phyloP scores from a whole-genome alignment of 2,888 invertebrate genomes.

The Amphiduros pacificus region DNA sequence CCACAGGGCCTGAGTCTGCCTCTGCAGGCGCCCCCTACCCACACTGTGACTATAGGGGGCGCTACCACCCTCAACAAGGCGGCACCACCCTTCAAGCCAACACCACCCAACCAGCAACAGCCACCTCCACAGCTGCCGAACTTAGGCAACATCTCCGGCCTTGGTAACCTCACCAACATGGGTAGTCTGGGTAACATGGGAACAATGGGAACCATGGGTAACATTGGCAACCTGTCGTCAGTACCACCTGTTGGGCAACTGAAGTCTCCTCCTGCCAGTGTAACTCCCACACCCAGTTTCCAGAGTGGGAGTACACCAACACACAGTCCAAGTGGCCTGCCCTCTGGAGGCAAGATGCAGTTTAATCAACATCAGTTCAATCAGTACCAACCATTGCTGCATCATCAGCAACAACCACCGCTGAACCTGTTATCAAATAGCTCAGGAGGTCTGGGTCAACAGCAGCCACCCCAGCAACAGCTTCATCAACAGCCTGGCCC shows the following conservation, averaged over 20 bases:
- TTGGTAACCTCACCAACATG: neutral
- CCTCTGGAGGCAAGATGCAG: constrained; percentile 41
- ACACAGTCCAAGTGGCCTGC: neutral
- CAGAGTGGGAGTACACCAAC: too few relatives aligned
- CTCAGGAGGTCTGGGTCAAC: constrained; percentile 19
- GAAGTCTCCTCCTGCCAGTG: constrained; percentile 20
- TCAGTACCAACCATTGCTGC: too few relatives aligned
- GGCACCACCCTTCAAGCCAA: constrained; percentile 34
- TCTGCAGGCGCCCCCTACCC: constrained; percentile 35
- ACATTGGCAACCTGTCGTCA: too few relatives aligned
- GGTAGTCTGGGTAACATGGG: neutral
- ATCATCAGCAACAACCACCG: too few relatives aligned
- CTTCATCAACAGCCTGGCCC: constrained; percentile 9
- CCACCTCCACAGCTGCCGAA: constrained; percentile 12
- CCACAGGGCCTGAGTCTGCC: constrained; percentile 40
- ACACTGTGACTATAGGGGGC: constrained; percentile 16
- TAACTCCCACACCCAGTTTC: constrained; percentile 8
- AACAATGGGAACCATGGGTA: too few relatives aligned
- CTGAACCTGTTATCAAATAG: constrained; percentile 32
- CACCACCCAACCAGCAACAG: constrained; percentile 20
- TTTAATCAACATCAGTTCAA: too few relatives aligned
- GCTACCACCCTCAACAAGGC: constrained; percentile 33
- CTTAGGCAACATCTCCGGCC: neutral
- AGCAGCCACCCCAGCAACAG: constrained; percentile 9
- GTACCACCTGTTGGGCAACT: constrained; percentile 7